Evolutionary conservation across 1,140 invertebrate species (phyloP), one percentile per base, ranked within the genome.

Genomic region (Thaumatotibia leucotreta): DNA sequence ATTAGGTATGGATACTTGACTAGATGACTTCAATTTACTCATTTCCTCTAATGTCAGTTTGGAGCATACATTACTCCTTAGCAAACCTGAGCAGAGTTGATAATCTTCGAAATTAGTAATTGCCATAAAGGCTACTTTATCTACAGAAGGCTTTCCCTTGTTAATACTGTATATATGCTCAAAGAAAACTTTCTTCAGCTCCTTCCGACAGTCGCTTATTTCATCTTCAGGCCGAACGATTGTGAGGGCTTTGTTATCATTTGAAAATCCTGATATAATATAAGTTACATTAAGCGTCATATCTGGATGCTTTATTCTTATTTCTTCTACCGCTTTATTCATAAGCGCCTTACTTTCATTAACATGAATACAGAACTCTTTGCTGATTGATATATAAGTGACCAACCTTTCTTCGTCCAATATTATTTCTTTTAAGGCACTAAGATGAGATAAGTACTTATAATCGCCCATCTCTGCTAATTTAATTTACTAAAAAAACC

Each of bases 331-430:
- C 35, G 79, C 33, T 45, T 70, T 39, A 9, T 67, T 58, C n/a
- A 89, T 69, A 49, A 91, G 74, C n/a, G 67, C 35, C 71, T 91
- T 91, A 24, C 82, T 81, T 8, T 77, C 77, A 68, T 91, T 91
- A 0, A 89, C 75, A 69, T 89, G 86, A 27, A 91, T 71, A 54
- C 84, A 89, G 49, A 91, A 70, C 64, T 89, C 84, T 74, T 86
- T 89, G 52, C 85, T 84, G 24, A 91, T 29, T 11, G 82, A 81
- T 58, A 83, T 63, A 76, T 91, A 89, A 9, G 88, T 86, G 4
- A 91, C 79, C 72, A 88, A 35, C 64, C 79, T 83, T 31, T 79
- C 76, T 69, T 89, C 88, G 50, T 91, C 88, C 66, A 89, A 70
- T 63, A 91, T 67, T 62, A 84, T 79, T 72, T 89, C 85, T 65